These are phyloP conservation scores for Drosophila longiperda DNA, from an alignment of 2,888 invertebrate species.

Conservation along the genomic window DNA sequence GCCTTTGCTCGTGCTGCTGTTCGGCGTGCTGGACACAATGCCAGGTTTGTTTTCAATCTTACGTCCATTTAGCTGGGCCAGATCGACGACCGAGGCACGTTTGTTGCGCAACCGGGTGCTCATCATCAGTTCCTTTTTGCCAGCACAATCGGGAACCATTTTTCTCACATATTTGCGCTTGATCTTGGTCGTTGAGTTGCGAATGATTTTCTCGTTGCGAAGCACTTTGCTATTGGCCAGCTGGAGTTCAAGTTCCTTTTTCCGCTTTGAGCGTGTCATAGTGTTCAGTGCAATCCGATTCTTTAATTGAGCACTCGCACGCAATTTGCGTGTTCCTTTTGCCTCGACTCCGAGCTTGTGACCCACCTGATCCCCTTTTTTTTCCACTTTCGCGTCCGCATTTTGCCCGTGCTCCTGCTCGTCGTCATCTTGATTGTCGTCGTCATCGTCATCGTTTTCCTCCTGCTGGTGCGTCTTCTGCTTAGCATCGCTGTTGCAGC, in stretches of 20 bases:
- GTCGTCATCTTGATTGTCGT: background rate
- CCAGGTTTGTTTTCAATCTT: conserved; percentile 36
- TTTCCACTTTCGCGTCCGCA: background rate
- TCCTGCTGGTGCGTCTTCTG: conserved; percentile 7
- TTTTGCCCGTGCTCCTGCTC: conserved; percentile 7
- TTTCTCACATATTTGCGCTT: conserved; percentile 82
- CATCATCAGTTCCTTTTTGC: conserved; percentile 66
- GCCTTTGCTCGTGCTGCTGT: conserved; percentile 85
- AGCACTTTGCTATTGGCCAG: conserved; percentile 84
- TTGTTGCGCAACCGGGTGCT: conserved; percentile 75
- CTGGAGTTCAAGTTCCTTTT: conserved; percentile 83
- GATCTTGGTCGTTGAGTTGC: conserved; percentile 81
- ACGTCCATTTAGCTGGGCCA: conserved; percentile 77
- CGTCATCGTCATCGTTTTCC: background rate
- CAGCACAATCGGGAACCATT: conserved; percentile 54
- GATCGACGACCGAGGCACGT: conserved; percentile 43
- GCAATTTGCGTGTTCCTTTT: conserved; percentile 1
- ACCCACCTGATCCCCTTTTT: background rate
- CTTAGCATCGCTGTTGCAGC: conserved; percentile 31
- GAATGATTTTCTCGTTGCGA: conserved; percentile 83
- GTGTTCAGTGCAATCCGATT: conserved; percentile 78
- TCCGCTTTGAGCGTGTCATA: conserved; percentile 85
- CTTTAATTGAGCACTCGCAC: conserved; percentile 5
- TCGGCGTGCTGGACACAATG: conserved; percentile 79
- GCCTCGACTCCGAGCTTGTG: conserved; percentile 24